Conservation (phyloP, 92 coral and sea anemone genomes). For the Metridium senile region DNA sequence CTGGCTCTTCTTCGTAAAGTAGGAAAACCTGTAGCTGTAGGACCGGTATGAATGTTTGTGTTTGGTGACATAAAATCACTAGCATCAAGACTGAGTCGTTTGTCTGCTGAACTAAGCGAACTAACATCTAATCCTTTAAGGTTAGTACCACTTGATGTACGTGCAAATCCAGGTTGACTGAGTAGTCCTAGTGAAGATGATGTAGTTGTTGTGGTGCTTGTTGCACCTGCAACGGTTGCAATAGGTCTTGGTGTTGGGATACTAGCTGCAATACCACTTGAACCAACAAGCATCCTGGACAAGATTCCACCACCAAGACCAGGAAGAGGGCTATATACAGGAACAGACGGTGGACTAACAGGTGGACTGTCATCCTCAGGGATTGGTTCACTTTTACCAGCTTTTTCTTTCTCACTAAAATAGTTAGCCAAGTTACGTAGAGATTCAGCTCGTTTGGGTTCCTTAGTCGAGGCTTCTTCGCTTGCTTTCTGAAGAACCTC, state of each 20-base stretch:
- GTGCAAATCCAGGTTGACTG: constrained; percentile 60
- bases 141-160: constrained; percentile 92
- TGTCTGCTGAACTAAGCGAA: constrained; percentile 42
- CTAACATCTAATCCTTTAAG: constrained; percentile 60
- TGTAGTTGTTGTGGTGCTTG: constrained; percentile 63
- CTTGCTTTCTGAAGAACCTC: constrained; percentile 83
- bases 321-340: constrained; percentile 26
- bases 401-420: constrained; percentile 85
- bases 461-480: constrained; percentile 64
- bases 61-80: constrained; percentile 39
- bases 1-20: constrained; percentile 90
- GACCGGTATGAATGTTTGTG: constrained; percentile 26
- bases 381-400: constrained; percentile 27
- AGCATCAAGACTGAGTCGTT: constrained; percentile 73
- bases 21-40: constrained; percentile 53
- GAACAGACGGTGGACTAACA: constrained; percentile 28
- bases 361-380: constrained; percentile 57
- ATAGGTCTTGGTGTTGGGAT: constrained; percentile 67
- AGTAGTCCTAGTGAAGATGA: constrained; percentile 45
- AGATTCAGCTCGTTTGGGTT: constrained; percentile 78
- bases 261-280: constrained; percentile 62
- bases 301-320: constrained; percentile 63
- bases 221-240: constrained; percentile 73
- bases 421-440: constrained; percentile 74
- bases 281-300: constrained; percentile 67